phyloP scores from a whole-genome alignment of 2,797 vertebrate genomes.

The Liasis olivaceus region DNA sequence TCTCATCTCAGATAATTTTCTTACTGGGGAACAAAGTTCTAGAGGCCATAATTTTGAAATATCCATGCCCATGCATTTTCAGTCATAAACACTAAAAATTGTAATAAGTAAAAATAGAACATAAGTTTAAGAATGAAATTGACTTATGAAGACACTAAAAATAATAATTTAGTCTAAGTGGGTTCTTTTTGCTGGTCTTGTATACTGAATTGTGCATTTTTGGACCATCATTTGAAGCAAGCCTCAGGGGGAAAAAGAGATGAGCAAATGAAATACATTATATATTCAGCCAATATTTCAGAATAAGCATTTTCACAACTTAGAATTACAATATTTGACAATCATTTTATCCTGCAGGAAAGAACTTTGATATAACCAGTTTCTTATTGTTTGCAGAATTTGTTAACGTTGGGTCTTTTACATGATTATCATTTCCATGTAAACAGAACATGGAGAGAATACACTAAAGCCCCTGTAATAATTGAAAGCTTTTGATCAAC shows the following conservation, averaged over 20 bases:
- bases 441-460: slow-evolving; percentile 32
- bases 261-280: not conserved
- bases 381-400: slow-evolving; percentile 22
- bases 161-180: not conserved
- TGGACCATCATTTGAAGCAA: not conserved
- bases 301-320: not conserved
- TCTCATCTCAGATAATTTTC: not conserved
- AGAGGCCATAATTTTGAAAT: not conserved
- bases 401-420: slow-evolving; percentile 12
- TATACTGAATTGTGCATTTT: not conserved
- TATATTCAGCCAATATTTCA: not conserved
- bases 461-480: slow-evolving; percentile 30
- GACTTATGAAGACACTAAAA: not conserved
- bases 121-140: not conserved
- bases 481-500: slow-evolving; percentile 40
- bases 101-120: not conserved
- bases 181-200: not conserved
- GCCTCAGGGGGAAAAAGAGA: not conserved
- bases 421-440: slow-evolving; percentile 28
- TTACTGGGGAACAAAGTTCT: not conserved
- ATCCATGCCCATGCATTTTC: not conserved
- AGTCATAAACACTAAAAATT: not conserved
- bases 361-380: slow-evolving; percentile 13
- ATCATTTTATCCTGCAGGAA: slow-evolving; percentile 14
- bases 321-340: not conserved